Evolutionary conservation across 2,797 vertebrate genomes (phyloP).

Genomic region (Staurois parvus): DNA sequence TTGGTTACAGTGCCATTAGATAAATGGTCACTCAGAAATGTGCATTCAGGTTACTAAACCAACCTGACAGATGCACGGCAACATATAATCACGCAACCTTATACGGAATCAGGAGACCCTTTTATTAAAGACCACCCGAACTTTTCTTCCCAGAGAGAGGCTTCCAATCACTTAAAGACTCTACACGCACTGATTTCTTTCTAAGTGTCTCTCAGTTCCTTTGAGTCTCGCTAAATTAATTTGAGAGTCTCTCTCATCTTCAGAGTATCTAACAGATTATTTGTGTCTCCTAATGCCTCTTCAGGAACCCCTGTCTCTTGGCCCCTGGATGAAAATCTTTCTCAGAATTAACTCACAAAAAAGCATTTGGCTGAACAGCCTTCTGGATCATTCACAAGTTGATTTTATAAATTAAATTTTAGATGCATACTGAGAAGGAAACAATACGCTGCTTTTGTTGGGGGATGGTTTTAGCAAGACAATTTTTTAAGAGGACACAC

Average conservation of each 20-base stretch:
- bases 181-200: constrained; percentile 43
- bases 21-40: constrained; percentile 4
- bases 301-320: constrained; percentile 34
- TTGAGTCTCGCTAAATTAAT: constrained; percentile 49
- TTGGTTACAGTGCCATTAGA: constrained; percentile 28
- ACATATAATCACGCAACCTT: neutral
- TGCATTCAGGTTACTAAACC: neutral
- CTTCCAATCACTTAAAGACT: constrained; percentile 36
- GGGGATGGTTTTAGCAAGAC: neutral
- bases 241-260: constrained; percentile 49
- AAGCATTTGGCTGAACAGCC: constrained; percentile 47
- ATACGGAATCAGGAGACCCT: neutral
- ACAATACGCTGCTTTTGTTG: constrained; percentile 29
- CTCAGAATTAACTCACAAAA: constrained; percentile 42
- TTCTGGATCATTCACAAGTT: constrained; percentile 39
- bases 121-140: neutral
- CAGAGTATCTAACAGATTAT: constrained; percentile 44
- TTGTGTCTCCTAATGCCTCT: constrained; percentile 52
- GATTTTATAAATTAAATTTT: constrained; percentile 43
- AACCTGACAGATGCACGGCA: constrained; percentile 5
- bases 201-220: constrained; percentile 42
- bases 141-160: neutral
- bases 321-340: constrained; percentile 38
- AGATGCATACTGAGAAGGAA: constrained; percentile 26
- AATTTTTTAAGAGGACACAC: neutral